These are phyloP conservation scores for Etia nguti DNA, from an alignment of 2,113 vertebrate genomes.

Conservation along the genomic window DNA sequence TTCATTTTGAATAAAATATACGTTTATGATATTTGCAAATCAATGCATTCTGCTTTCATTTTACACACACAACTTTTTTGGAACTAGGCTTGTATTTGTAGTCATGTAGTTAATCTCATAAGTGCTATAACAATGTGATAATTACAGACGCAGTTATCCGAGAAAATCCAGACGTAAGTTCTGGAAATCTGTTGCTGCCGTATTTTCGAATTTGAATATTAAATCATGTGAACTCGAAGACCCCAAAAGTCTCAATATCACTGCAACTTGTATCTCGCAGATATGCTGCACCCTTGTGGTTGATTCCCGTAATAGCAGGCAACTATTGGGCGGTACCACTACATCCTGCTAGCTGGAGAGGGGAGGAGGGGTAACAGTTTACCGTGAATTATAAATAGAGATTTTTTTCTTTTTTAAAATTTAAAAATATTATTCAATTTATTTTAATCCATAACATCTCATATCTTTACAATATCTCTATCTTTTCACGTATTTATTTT, in stretches of 20 bases:
- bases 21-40: background rate
- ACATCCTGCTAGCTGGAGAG: background rate
- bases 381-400: background rate
- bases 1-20: background rate
- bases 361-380: background rate
- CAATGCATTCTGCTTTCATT: background rate
- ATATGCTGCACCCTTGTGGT: slow-evolving; percentile 1
- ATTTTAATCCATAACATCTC: background rate
- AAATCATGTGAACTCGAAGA: background rate
- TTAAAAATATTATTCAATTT: background rate
- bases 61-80: background rate
- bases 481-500: background rate
- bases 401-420: background rate
- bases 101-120: background rate
- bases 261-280: background rate
- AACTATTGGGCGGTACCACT: slow-evolving; percentile 14
- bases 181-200: background rate
- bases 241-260: background rate
- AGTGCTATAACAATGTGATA: background rate
- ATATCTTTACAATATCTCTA: background rate
- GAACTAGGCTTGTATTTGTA: background rate
- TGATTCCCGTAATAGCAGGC: background rate
- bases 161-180: background rate
- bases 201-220: background rate
- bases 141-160: background rate